Conservation (phyloP, 2,113 vertebrate species). For the Pterocles orientalis region DNA sequence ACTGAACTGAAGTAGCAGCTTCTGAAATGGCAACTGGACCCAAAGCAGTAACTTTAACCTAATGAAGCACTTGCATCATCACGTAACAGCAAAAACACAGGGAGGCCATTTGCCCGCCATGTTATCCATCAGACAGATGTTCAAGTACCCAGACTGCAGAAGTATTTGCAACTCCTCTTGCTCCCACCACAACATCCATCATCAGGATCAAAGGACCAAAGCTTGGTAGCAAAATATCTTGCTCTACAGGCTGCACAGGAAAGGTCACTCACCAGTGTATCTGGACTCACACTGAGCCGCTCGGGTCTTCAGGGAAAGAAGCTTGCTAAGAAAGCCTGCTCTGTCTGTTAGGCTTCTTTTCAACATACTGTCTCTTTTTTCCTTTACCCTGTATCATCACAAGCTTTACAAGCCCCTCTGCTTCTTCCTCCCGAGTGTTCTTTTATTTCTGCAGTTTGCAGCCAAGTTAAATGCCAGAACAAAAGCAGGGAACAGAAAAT, state of each 20-base stretch:
- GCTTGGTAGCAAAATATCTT: not conserved
- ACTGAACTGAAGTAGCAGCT: not conserved
- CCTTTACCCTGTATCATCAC: not conserved
- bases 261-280: not conserved
- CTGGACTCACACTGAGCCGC: not conserved
- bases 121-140: fast-evolving
- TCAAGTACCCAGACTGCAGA: not conserved
- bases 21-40: not conserved
- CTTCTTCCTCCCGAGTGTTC: not conserved
- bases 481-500: not conserved
- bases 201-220: not conserved
- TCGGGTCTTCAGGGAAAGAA: not conserved
- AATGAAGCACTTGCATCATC: not conserved
- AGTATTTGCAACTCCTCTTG: not conserved
- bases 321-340: not conserved
- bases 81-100: not conserved
- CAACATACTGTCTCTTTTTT: not conserved
- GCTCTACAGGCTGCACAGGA: not conserved
- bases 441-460: not conserved
- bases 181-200: not conserved
- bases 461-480: not conserved
- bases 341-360: not conserved
- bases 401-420: not conserved
- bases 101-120: not conserved
- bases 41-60: not conserved